These are phyloP conservation scores for Smittia sp. DNA, from an alignment of 2,888 invertebrate species.

Conservation along the genomic window DNA sequence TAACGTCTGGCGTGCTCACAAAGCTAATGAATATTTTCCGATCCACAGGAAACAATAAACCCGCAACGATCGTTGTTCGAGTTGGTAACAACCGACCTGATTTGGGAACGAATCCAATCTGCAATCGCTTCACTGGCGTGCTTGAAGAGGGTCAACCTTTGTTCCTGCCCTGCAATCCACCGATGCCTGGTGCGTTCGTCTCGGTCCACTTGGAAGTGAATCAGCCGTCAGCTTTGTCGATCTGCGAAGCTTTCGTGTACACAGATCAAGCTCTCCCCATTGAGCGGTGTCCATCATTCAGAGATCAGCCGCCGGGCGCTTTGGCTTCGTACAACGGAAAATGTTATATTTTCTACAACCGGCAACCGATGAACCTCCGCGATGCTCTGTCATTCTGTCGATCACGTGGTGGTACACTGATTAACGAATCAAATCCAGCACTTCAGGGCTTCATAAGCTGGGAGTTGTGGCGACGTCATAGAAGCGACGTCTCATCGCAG, in stretches of 20 bases:
- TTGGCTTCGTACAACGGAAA: constrained; percentile 93
- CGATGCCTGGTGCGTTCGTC: constrained; percentile 93
- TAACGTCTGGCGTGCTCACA: not conserved
- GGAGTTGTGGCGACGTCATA: constrained; percentile 88
- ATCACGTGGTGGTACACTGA: constrained; percentile 76
- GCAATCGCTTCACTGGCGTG: constrained; percentile 83
- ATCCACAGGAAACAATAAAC: constrained; percentile 65
- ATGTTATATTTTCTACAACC: constrained; percentile 90
- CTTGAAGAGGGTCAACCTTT: constrained; percentile 87
- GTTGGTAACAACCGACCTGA: constrained; percentile 93
- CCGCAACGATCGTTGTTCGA: constrained; percentile 82
- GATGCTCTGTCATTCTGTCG: constrained; percentile 79
- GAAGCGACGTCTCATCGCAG: constrained; percentile 86
- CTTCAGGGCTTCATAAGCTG: constrained; percentile 92
- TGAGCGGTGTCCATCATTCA: constrained; percentile 86
- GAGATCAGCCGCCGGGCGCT: constrained; percentile 89
- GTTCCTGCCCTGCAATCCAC: constrained; percentile 89
- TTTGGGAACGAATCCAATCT: constrained; percentile 85
- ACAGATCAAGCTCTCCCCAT: constrained; percentile 89
- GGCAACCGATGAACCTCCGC: constrained; percentile 76
- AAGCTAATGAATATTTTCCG: not conserved
- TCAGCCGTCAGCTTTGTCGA: constrained; percentile 72
- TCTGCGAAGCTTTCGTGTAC: constrained; percentile 92
- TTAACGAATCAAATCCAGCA: constrained; percentile 90
- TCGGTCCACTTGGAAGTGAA: constrained; percentile 84